These are phyloP conservation scores for Chloroceryle inda DNA, from an alignment of 2,797 vertebrate species.

Conservation along the genomic window DNA sequence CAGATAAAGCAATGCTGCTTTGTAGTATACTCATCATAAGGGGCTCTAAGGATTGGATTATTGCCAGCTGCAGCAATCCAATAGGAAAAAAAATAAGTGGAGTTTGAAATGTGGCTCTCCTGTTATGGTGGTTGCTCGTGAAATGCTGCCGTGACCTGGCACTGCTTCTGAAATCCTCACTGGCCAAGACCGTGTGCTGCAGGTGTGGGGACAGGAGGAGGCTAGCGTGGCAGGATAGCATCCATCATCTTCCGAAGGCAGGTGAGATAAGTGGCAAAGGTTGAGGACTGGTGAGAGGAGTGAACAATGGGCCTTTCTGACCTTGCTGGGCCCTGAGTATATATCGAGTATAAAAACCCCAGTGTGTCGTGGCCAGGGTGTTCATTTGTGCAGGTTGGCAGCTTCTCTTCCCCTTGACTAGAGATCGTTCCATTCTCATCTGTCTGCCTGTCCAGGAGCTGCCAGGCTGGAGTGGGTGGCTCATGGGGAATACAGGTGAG, in stretches of 20 bases:
- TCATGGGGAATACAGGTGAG: not conserved
- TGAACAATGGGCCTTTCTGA: not conserved
- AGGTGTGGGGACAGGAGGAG: no score
- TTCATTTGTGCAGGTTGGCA: not conserved
- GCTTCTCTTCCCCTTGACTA: not conserved
- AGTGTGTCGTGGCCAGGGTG: not conserved
- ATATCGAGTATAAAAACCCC: not conserved
- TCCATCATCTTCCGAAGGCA: not conserved
- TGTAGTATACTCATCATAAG: not conserved
- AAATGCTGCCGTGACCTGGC: not conserved
- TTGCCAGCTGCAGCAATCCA: not conserved
- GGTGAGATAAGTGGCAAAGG: not conserved
- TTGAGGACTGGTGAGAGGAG: not conserved
- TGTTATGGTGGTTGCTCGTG: not conserved
- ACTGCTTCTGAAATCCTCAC: not conserved
- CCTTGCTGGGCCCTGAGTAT: not conserved
- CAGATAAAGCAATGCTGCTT: not conserved
- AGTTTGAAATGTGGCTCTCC: not conserved
- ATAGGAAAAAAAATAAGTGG: not conserved
- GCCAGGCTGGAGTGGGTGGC: not conserved
- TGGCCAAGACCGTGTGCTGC: not conserved
- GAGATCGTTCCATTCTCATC: not conserved
- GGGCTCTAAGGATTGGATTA: conserved; percentile 8
- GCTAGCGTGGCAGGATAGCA: no score
- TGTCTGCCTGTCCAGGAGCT: not conserved